These are phyloP conservation scores for Dasypus novemcinctus DNA, from an alignment of 2,113 vertebrate genomes.

Conservation along the genomic window DNA sequence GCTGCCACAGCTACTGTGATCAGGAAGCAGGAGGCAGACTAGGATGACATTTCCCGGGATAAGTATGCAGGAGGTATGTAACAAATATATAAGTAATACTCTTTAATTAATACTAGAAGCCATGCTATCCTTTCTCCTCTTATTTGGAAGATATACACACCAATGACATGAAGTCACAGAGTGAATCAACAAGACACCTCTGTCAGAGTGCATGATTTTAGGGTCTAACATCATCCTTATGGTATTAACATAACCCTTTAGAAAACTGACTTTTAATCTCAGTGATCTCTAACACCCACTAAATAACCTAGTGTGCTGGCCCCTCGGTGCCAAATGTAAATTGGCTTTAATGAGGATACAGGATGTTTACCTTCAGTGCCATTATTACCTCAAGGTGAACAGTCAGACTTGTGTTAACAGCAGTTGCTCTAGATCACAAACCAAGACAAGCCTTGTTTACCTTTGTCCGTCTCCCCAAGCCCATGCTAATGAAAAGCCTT, in stretches of 20 bases:
- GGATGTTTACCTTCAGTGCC: slow-evolving; percentile 53
- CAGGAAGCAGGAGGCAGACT: background rate
- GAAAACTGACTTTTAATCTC: slow-evolving; percentile 57
- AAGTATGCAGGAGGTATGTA: background rate
- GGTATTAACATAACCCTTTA: slow-evolving; percentile 34
- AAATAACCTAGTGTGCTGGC: slow-evolving; percentile 28
- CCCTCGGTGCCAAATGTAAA: background rate
- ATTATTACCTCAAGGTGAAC: slow-evolving; percentile 30
- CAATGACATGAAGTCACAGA: background rate
- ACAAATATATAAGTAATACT: background rate
- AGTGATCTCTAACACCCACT: slow-evolving; percentile 44
- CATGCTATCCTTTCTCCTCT: background rate
- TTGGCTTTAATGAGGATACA: slow-evolving; percentile 57
- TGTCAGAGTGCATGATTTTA: slow-evolving; percentile 51
- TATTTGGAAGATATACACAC: slow-evolving; percentile 14
- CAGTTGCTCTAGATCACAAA: slow-evolving; percentile 45
- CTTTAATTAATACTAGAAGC: slow-evolving; percentile 42
- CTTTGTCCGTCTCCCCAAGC: background rate
- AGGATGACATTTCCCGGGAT: background rate
- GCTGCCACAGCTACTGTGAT: background rate
- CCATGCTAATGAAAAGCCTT: slow-evolving; percentile 32
- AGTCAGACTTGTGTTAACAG: background rate
- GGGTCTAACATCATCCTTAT: slow-evolving; percentile 26
- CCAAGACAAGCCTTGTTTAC: slow-evolving; percentile 47
- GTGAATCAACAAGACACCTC: slow-evolving; percentile 24